phyloP scores from a whole-genome alignment of 2,888 invertebrate species.

The Protonemura montana region DNA sequence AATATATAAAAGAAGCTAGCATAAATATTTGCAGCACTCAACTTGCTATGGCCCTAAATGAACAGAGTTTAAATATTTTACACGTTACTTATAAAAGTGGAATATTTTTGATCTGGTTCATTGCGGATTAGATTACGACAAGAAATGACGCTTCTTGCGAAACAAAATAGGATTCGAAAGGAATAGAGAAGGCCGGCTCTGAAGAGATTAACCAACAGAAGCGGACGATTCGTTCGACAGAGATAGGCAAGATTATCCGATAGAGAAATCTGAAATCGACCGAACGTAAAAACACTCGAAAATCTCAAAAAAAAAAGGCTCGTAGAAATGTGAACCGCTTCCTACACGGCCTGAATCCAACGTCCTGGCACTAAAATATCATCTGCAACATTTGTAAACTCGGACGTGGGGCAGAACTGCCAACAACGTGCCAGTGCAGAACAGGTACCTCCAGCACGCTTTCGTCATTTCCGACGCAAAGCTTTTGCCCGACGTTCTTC shows the following conservation, averaged over 20 bases:
- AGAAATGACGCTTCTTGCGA: slow-evolving; percentile 27
- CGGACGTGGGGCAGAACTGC: neutral
- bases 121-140: slow-evolving; percentile 9
- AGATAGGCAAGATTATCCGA: neutral
- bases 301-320: neutral
- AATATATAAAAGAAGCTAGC: slow-evolving; percentile 36
- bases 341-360: neutral
- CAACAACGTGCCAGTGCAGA: neutral
- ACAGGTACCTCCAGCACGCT: too few relatives aligned
- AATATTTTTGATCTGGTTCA: neutral
- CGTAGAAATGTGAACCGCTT: neutral
- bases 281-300: neutral
- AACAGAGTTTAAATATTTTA: slow-evolving; percentile 22
- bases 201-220: neutral
- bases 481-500: too few relatives aligned
- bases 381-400: neutral
- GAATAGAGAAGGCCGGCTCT: neutral
- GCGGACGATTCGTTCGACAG: neutral
- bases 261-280: neutral
- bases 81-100: slow-evolving; percentile 15
- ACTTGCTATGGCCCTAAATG: slow-evolving; percentile 39
- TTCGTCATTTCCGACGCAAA: too few relatives aligned
- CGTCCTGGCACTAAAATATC: neutral
- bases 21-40: slow-evolving; percentile 30
- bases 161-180: slow-evolving; percentile 13